Percentiles rank a stretch among this genome's conserved stretches.
These are phyloP conservation scores for Drosophila helvetica DNA, from an alignment of 2,888 invertebrate genomes.

Conservation along the genomic window DNA sequence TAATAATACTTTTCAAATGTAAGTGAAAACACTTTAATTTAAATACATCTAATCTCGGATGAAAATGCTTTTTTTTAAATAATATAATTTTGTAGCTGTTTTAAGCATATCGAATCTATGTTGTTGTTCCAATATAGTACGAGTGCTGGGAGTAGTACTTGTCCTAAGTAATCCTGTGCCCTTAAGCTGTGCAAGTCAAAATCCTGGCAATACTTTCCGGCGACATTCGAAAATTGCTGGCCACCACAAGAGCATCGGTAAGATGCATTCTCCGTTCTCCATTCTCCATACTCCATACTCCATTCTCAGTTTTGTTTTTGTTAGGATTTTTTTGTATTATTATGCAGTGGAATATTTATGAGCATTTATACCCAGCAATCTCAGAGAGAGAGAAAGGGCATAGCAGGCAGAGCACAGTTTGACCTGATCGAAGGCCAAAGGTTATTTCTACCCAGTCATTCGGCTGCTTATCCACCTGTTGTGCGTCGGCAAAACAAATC, in stretches of 20 bases:
- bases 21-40: too few species aligned
- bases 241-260: constrained; percentile 7
- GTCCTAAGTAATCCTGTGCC: not conserved
- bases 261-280: constrained; percentile 1
- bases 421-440: too few species aligned
- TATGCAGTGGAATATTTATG: constrained; percentile 49
- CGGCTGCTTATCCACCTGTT: not conserved
- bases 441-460: not conserved
- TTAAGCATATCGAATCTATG: not conserved
- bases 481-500: too few species aligned
- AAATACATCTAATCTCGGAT: too few species aligned
- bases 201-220: constrained; percentile 25
- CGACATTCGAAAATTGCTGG: constrained; percentile 45
- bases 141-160: not conserved
- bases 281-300: constrained; percentile 7
- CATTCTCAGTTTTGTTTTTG: constrained; percentile 20
- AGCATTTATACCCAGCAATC: constrained; percentile 30
- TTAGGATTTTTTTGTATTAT: constrained; percentile 7
- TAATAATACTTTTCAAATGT: too few species aligned
- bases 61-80: not conserved
- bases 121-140: not conserved
- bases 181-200: not conserved
- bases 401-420: too few species aligned
- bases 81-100: too few species aligned
- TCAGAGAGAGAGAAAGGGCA: not conserved